Base-by-base conservation (phyloP, 2,113 vertebrate species). In the Plectropomus leopardus region DNA sequence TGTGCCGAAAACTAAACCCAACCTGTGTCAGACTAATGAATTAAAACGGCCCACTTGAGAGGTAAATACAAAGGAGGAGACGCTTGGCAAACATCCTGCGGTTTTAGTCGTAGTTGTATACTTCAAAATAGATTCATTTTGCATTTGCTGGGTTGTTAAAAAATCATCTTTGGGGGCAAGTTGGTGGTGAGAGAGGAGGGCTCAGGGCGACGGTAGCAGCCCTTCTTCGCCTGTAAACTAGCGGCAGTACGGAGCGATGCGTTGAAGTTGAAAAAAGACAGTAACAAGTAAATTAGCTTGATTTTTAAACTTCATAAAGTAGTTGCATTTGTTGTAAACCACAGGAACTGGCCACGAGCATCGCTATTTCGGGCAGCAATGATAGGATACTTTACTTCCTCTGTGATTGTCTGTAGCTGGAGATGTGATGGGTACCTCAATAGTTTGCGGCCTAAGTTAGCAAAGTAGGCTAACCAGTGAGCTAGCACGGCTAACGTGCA, bases 1-100 rank as follows among this genome's bases (percentile, higher is more conserved):
- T 95, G 94, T 96, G 95, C 93, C 78, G 94, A 94, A 93, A 95
- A 95, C 94, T 95, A 93, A 94, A 90, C 89, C 87, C 80, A 92
- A 93, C 91, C 93, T 91, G 93, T 94, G 90, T 90, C 91, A 91
- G 89, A 91, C 95, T 90, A 93, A 95, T 95, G 94, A 94, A 94
- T 95, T 93, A 94, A 94, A 95, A 92, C 93, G 91, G 92, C 90
- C 92, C 83, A 68, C 92, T 86, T 80, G 73, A 92, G 92, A 96
- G 95, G 94, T 96, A 96, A 95, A 89, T 93, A 86, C 78, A 19
- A 63, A 50, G 60, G 60, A 80, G 64, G 68, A 76, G 51, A 6
- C 67, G 65, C 82, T 67, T 40, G 64, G 44, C 54, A 78, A 58
- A 72, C 58, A 59, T 65, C 23, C 21, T 1, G 47, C 19, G 50